phyloP scores from a whole-genome alignment of 2,888 invertebrate species.

The Slavum lentiscoides region DNA sequence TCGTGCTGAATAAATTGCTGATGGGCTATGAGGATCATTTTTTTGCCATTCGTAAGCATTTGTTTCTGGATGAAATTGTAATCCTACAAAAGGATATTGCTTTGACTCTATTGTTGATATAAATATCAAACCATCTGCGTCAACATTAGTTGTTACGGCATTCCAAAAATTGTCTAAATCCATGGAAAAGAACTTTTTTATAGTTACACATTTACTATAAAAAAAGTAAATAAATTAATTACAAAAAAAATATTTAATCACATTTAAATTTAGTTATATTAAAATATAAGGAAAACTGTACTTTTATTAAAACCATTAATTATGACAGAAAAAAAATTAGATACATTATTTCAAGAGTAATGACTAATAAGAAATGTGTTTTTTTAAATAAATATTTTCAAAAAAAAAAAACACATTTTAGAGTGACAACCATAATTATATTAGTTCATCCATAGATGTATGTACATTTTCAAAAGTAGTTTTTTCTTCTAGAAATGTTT shows the following conservation, averaged over 20 bases:
- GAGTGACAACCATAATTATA: too few species aligned
- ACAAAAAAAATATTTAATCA: neutral
- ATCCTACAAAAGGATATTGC: conserved; percentile 53
- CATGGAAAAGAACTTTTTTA: neutral
- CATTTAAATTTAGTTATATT: too few species aligned
- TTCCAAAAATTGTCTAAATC: conserved; percentile 39
- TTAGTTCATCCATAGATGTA: too few species aligned
- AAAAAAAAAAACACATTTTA: too few species aligned
- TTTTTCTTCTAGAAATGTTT: too few species aligned
- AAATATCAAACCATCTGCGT: conserved; percentile 40
- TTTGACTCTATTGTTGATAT: conserved; percentile 53
- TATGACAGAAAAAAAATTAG: neutral
- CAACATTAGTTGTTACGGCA: conserved; percentile 29
- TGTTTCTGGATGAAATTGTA: conserved; percentile 55
- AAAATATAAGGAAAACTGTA: too few species aligned
- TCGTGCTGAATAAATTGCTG: conserved; percentile 42
- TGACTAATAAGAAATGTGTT: too few species aligned
- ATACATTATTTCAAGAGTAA: too few species aligned
- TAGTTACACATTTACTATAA: conserved; percentile 32
- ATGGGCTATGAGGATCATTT: conserved; percentile 31
- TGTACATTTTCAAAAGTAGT: too few species aligned
- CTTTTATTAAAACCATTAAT: too few species aligned
- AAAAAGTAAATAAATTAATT: too few species aligned
- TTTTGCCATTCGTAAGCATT: conserved; percentile 50
- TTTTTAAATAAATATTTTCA: too few species aligned